Conservation (phyloP, 2,888 invertebrate species). For the Cheilosia urbana region DNA sequence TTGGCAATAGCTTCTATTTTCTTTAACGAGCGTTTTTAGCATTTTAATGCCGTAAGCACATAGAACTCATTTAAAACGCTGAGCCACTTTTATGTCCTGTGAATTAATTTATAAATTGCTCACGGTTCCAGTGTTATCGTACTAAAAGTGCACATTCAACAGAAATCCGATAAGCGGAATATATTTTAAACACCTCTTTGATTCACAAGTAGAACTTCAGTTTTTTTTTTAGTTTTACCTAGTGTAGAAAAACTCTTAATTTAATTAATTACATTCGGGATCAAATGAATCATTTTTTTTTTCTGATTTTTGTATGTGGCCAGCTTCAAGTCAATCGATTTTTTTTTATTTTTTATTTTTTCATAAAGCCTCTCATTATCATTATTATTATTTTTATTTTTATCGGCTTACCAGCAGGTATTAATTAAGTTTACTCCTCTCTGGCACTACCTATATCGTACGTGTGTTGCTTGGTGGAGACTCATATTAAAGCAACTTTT, state of each 20-base stretch:
- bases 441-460: not conserved
- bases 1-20: not conserved
- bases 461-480: not conserved
- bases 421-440: conserved; percentile 9
- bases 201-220: not conserved
- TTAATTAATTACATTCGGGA: conserved; percentile 8
- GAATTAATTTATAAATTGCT: conserved; percentile 1
- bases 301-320: not conserved
- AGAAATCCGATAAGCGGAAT: not conserved
- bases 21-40: not conserved
- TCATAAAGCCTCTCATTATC: not conserved
- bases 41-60: not conserved
- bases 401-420: not conserved
- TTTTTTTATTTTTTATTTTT: not conserved
- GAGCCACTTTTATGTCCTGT: not conserved
- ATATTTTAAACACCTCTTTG: not conserved
- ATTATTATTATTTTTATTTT: not conserved
- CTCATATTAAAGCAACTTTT: not conserved
- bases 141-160: not conserved
- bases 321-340: not conserved
- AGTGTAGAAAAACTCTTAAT: not conserved
- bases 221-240: not conserved
- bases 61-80: not conserved
- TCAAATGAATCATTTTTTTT: not conserved
- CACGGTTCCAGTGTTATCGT: not conserved